Percentiles rank a stretch among this genome's conserved stretches.
Evolutionary conservation across 2,113 vertebrate species (phyloP).

Genomic region (Athene cunicularia): DNA sequence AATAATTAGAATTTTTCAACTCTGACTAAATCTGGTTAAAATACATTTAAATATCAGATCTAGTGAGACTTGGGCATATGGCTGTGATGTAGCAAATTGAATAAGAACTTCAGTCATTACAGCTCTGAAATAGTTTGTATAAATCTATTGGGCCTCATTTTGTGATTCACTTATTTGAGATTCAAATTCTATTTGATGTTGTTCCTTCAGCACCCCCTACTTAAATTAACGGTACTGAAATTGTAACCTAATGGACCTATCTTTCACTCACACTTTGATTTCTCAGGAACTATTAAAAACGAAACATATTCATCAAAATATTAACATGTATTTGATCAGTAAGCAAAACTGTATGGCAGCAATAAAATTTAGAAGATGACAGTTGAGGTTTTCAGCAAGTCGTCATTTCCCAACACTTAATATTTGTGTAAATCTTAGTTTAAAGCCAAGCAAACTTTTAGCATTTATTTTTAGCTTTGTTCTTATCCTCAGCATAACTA

Average conservation of each 20-base stretch:
- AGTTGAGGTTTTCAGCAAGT: neutral
- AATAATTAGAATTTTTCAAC: neutral
- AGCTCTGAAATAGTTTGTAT: neutral
- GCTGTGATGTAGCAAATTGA: neutral
- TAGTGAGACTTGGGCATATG: neutral
- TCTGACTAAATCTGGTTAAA: neutral
- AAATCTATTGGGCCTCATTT: neutral
- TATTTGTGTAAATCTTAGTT: neutral
- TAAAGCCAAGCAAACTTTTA: neutral
- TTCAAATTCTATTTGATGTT: neutral
- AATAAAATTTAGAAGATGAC: neutral
- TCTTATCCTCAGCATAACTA: neutral
- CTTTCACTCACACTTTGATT: neutral
- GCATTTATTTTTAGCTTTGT: neutral
- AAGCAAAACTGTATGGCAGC: neutral
- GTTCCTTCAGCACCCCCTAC: neutral
- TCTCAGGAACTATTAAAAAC: neutral
- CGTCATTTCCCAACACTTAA: neutral
- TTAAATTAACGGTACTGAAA: neutral
- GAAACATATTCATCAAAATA: neutral
- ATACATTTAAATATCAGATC: neutral
- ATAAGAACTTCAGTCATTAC: neutral
- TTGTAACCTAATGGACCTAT: neutral
- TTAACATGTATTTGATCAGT: neutral
- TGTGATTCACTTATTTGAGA: neutral